Evolutionary conservation across 2,797 vertebrate species (phyloP).

Genomic region (Meriones psammophilus): DNA sequence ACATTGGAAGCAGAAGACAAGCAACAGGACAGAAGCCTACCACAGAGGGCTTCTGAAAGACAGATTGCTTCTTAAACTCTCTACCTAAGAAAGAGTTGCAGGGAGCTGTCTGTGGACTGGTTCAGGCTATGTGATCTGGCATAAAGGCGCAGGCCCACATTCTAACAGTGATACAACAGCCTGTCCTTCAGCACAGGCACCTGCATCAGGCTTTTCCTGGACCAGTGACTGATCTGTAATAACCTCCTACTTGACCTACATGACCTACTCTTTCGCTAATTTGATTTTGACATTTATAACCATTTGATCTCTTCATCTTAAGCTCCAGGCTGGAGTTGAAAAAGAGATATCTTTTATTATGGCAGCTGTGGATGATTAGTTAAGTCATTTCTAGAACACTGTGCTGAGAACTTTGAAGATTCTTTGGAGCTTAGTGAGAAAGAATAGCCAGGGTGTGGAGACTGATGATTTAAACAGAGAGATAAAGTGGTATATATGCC

Average conservation of each 20-base stretch:
- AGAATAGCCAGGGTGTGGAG: background rate
- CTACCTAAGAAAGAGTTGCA: background rate
- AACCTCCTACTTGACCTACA: too few species aligned
- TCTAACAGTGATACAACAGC: background rate
- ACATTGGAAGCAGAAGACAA: too few species aligned
- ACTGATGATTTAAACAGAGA: background rate
- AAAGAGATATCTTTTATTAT: background rate
- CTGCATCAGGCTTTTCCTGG: background rate
- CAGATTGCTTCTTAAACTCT: background rate
- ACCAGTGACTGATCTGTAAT: background rate
- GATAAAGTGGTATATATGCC: background rate
- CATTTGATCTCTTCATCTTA: background rate
- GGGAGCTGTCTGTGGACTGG: background rate
- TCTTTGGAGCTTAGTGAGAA: background rate
- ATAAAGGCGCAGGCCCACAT: background rate
- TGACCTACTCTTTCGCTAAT: background rate
- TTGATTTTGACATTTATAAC: background rate
- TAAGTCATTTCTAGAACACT: background rate
- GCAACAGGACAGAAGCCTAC: too few species aligned
- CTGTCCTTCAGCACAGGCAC: background rate
- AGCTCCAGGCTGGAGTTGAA: background rate
- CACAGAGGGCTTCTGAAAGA: too few species aligned
- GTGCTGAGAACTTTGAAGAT: background rate
- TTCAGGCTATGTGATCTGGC: background rate
- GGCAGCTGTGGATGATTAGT: background rate